Percentiles rank a stretch among this genome's conserved stretches.
Evolutionary conservation across 2,113 vertebrate species (phyloP).

Genomic region (Hepsetus odoe): DNA sequence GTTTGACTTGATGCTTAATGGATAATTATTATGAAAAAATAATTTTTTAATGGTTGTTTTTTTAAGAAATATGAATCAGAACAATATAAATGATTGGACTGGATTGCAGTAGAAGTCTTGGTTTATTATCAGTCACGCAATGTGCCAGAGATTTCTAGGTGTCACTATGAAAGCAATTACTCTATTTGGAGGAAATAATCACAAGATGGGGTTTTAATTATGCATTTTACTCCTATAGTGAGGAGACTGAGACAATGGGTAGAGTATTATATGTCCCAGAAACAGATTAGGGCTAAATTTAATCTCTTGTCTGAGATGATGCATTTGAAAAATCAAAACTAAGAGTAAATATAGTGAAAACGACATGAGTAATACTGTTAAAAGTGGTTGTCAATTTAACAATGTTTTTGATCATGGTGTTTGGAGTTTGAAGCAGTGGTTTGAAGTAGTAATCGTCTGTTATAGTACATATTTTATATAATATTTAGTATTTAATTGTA

Average conservation of each 20-base stretch:
- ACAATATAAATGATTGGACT: no score
- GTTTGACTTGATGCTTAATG: no score
- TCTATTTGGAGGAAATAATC: not conserved
- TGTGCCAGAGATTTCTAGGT: not conserved
- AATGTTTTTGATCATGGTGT: no score
- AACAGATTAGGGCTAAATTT: constrained; percentile 26
- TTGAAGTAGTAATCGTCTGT: not conserved
- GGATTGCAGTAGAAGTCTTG: no score
- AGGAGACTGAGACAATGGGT: not conserved
- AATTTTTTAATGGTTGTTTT: no score
- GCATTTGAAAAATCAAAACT: not conserved
- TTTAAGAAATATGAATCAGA: no score
- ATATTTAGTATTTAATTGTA: no score
- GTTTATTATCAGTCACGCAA: no score
- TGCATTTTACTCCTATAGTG: constrained; percentile 3
- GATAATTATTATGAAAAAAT: no score
- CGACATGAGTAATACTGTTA: not conserved
- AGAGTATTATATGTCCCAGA: constrained; percentile 6
- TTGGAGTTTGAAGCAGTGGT: not conserved
- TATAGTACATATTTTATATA: no score
- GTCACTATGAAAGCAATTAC: not conserved
- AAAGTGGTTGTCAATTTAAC: not conserved
- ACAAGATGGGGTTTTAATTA: not conserved
- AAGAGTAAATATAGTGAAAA: not conserved
- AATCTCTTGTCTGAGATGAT: not conserved